phyloP scores from a whole-genome alignment of 2,113 vertebrate species.

The Menidia beryllina region DNA sequence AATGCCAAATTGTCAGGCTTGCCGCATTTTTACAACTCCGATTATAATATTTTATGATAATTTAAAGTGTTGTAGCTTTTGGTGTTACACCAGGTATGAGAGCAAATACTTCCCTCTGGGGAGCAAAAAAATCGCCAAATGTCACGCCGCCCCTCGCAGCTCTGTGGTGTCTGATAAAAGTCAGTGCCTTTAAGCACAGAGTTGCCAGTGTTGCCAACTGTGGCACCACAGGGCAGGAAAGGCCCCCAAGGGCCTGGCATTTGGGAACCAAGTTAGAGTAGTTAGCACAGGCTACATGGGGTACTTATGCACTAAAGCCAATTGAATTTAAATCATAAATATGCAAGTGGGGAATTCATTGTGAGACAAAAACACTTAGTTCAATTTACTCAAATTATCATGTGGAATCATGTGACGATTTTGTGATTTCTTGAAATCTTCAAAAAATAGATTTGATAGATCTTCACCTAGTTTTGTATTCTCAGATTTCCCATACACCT shows the following conservation, averaged over 20 bases:
- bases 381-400: conserved; percentile 7
- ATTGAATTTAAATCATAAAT: conserved; percentile 49
- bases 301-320: conserved; percentile 34
- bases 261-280: conserved; percentile 58
- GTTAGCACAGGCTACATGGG: conserved; percentile 50
- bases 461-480: conserved; percentile 23
- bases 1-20: neutral
- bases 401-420: too few species aligned
- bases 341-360: conserved; percentile 17
- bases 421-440: conserved; percentile 1
- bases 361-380: conserved; percentile 17
- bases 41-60: neutral
- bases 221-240: conserved; percentile 74
- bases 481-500: conserved; percentile 33
- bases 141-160: conserved; percentile 61
- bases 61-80: conserved; percentile 32
- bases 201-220: conserved; percentile 64
- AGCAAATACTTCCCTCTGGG: conserved; percentile 19
- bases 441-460: conserved; percentile 7
- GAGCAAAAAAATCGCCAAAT: conserved; percentile 59
- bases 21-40: conserved; percentile 3
- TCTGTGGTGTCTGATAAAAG: conserved; percentile 67
- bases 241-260: conserved; percentile 71
- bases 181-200: conserved; percentile 70
- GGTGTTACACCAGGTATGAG: conserved; percentile 24